Evolutionary conservation across 2,888 invertebrate genomes (phyloP).

Genomic region (Drosophila neotestacea): DNA sequence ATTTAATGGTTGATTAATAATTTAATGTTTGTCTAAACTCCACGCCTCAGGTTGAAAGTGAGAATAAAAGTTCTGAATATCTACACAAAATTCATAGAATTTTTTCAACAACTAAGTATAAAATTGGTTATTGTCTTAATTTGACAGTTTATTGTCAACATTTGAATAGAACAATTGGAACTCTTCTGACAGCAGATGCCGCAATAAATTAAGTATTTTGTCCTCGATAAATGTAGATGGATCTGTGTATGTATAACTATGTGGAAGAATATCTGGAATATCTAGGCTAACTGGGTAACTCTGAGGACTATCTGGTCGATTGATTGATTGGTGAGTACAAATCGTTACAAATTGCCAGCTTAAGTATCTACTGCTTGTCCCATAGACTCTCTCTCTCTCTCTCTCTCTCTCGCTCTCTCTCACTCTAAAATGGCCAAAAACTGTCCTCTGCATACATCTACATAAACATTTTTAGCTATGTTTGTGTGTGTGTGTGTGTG

Average conservation of each 20-base stretch:
- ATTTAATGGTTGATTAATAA: too few species aligned
- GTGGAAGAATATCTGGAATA: conserved; percentile 8
- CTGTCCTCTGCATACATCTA: conserved; percentile 18
- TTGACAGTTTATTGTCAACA: conserved; percentile 12
- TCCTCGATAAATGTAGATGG: conserved; percentile 6
- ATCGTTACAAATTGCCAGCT: conserved; percentile 54
- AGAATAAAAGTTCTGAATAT: too few species aligned
- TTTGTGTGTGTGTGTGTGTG: conserved; percentile 1
- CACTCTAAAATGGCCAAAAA: conserved; percentile 19
- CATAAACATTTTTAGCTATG: not conserved
- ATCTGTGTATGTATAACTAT: not conserved
- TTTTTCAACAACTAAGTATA: not conserved
- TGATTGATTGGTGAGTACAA: conserved; percentile 60
- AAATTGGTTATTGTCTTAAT: not conserved
- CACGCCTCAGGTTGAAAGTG: too few species aligned
- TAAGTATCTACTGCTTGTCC: conserved; percentile 42
- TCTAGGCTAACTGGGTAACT: conserved; percentile 32
- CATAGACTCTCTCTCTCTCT: conserved; percentile 1
- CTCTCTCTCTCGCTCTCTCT: not conserved
- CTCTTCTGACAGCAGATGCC: conserved; percentile 10
- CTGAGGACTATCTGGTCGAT: conserved; percentile 22
- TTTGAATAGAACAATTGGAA: conserved; percentile 12
- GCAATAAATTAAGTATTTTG: conserved; percentile 23
- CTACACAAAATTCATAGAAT: not conserved
- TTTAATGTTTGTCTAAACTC: too few species aligned